Conservation (phyloP, 2,888 invertebrate species). For the Catocala sponsa region DNA sequence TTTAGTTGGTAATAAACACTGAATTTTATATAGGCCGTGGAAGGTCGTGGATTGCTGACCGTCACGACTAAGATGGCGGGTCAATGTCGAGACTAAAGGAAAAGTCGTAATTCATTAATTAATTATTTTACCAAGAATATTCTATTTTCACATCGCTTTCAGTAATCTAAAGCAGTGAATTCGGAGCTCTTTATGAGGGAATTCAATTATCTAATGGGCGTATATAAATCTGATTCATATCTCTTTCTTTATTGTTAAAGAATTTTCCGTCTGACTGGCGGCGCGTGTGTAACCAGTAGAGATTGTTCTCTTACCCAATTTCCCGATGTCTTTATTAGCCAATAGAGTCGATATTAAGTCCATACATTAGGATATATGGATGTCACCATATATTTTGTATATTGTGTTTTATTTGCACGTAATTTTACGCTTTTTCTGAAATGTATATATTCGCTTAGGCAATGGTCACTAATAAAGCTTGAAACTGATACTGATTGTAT, state of each 20-base stretch:
- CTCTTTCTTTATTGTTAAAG: constrained; percentile 24
- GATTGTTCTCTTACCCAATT: constrained; percentile 16
- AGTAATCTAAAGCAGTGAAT: constrained; percentile 6
- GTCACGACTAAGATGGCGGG: constrained; percentile 16
- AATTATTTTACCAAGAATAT: constrained; percentile 12
- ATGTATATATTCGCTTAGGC: too few species aligned
- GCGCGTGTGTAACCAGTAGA: constrained; percentile 11
- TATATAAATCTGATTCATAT: constrained; percentile 22
- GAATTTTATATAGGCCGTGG: constrained; percentile 20
- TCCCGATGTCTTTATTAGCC: constrained; percentile 16
- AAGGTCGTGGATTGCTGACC: constrained; percentile 25
- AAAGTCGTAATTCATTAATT: background rate
- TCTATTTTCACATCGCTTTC: constrained; percentile 8
- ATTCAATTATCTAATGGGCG: constrained; percentile 27
- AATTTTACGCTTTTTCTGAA: too few species aligned
- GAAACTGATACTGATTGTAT: background rate
- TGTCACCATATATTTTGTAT: constrained; percentile 2
- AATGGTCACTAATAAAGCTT: too few species aligned
- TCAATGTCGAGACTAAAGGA: constrained; percentile 14
- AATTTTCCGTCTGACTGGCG: constrained; percentile 17
- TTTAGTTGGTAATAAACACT: constrained; percentile 26
- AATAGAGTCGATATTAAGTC: constrained; percentile 4
- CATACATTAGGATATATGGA: background rate
- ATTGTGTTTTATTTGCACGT: too few species aligned
- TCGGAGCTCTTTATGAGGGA: constrained; percentile 15